Evolutionary conservation across 2,888 invertebrate genomes (phyloP), one percentile per base, ranked within the genome.

Genomic region (Parthenolecanium corni): DNA sequence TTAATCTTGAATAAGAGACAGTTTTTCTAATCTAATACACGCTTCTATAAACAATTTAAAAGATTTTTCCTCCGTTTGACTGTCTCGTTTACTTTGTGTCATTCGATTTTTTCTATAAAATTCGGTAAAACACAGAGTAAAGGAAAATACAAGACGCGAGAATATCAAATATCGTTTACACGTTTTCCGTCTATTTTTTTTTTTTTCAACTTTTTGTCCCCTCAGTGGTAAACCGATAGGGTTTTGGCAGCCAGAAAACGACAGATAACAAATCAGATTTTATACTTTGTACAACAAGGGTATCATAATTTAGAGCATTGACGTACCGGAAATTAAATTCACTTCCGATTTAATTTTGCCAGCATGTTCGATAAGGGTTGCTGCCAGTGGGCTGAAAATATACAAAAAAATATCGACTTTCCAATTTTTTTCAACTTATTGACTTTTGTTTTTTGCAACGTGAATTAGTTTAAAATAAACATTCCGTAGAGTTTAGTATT

Each of bases 201-300:
- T 31, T 31, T 9, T 9, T 31, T 4, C 31, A 6, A 31, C 9
- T 31, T 31, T 31, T 9, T 31, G 5, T 31, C 31, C 31, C 42
- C 18, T 54, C 25, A 46, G 42, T 57, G 57, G 57, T 46, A 57
- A 57, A 46, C 31, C 44, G 57, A 57, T 57, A 57, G 18, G 31
- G 56, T 24, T 4, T 18, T 54, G 40, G 25, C 42, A 42, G 44
- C 25, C 57, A 25, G 21, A 16, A 25, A 23, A 23, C 2, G 24
- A 47, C 31, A 46, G 47, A 31, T 57, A 25, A 57, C 57, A 57
- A 57, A 57, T 57, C 57, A 57, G 57, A 57, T 57, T 57, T 57
- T 24, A 57, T 57, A 57, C 57, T 57, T 57, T 46, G 57, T 46
- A 46, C 44, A 57, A 44, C 42, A 54, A 16, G 57, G 23, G 53